phyloP scores from a whole-genome alignment of 2,888 invertebrate genomes.

The Apoda limacodes region DNA sequence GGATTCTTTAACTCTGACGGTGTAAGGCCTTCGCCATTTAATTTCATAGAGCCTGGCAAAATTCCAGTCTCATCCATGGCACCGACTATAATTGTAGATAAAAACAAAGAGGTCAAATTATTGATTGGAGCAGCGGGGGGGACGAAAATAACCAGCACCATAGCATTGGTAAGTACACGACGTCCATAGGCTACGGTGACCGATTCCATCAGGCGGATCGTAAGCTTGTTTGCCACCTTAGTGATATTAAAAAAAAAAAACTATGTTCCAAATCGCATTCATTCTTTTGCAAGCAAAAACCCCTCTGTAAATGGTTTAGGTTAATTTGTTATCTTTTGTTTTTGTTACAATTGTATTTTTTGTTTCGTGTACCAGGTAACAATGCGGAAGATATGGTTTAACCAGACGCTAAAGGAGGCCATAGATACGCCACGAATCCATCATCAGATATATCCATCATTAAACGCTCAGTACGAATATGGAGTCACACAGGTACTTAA shows the following conservation, averaged over 20 bases:
- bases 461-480: constrained; percentile 76
- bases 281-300: too few species aligned
- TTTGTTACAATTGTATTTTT: too few species aligned
- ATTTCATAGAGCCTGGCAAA: constrained; percentile 84
- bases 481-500: constrained; percentile 76
- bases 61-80: constrained; percentile 89
- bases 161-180: constrained; percentile 74
- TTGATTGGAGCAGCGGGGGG: constrained; percentile 88
- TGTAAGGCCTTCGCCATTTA: constrained; percentile 81
- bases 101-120: constrained; percentile 73
- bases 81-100: constrained; percentile 81
- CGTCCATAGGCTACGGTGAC: too few species aligned
- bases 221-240: too few species aligned
- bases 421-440: constrained; percentile 85
- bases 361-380: too few species aligned
- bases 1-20: constrained; percentile 77
- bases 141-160: constrained; percentile 81
- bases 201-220: too few species aligned
- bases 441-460: constrained; percentile 87
- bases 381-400: constrained; percentile 80
- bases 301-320: too few species aligned
- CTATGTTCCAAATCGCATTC: too few species aligned
- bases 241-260: too few species aligned
- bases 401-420: constrained; percentile 80
- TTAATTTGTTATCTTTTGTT: too few species aligned